Base-by-base conservation (phyloP, 1,140 invertebrate species). In the Goniozus legneri region DNA sequence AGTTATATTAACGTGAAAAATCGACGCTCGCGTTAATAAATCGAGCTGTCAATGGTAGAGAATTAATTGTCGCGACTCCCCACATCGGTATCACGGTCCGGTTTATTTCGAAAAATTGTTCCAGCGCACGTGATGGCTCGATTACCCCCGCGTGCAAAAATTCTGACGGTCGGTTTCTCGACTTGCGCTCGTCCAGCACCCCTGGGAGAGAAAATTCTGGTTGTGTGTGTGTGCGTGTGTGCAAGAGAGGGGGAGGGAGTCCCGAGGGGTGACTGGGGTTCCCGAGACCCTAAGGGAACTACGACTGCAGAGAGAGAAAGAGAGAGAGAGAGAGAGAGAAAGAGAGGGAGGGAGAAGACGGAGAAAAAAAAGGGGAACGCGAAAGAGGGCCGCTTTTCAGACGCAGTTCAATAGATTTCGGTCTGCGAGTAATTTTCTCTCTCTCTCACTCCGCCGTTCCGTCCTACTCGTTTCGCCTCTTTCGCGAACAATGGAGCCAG, bases 361-460 rank as follows among this genome's bases (percentile, higher is more conserved):
- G 43, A 35, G 45, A 32, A 21, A n/a, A n/a, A n/a, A n/a, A n/a
- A n/a, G 33, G 30, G 40, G 22, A 24, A 27, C 18, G 18, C 42
- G 50, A 40, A 38, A 50, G 51, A 47, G 56, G 49, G 39, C 49
- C 48, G 48, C 48, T 54, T 60, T 64, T 65, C 56, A 56, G 50
- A 39, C 52, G 56, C n/a, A n/a, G 51, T 65, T 48, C 59, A 60
- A 65, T 66, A 60, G 61, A 55, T 56, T 64, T 64, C 54, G 52
- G 54, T 60, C 49, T 39, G 51, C 50, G 14, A 24, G 43, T 15
- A 31, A 38, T 53, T 65, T 8, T 58, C 60, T 64, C 56, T 50
- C 27, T 18, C 8, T 6, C 37, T 42, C 45, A 35, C 52, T 51
- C 20, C 42, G 33, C 24, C 6, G 24, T n/a, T n/a, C 24, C 24